These are phyloP conservation scores for Propithecus coquereli DNA, from an alignment of 2,113 vertebrate genomes.

Conservation along the genomic window DNA sequence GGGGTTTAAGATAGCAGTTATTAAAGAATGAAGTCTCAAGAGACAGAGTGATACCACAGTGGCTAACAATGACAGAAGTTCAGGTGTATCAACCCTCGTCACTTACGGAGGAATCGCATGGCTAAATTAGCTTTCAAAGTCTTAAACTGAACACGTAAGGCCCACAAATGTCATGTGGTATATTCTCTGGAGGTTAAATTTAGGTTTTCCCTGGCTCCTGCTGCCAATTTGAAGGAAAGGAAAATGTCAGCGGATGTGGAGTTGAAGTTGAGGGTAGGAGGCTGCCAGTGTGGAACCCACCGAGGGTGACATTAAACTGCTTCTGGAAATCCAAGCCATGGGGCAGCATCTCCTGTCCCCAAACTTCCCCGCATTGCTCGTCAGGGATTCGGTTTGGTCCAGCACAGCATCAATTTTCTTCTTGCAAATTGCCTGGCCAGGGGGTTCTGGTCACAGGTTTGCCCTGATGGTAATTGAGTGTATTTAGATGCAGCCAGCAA, in stretches of 20 bases:
- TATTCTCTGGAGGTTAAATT: conserved; percentile 86
- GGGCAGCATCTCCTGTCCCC: conserved; percentile 69
- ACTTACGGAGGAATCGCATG: conserved; percentile 73
- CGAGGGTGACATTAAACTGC: conserved; percentile 74
- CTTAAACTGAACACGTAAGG: conserved; percentile 81
- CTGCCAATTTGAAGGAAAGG: conserved; percentile 83
- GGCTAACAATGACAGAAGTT: conserved; percentile 81
- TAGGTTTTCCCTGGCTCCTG: conserved; percentile 76
- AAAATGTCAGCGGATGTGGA: conserved; percentile 80
- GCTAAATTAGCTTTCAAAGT: conserved; percentile 87
- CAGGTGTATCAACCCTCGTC: conserved; percentile 77
- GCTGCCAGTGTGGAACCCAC: conserved; percentile 74
- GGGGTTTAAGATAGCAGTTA: conserved; percentile 77
- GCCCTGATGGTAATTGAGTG: conserved; percentile 65
- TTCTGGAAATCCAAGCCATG: conserved; percentile 66
- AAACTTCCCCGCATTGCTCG: conserved; percentile 59
- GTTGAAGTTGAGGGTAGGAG: conserved; percentile 73
- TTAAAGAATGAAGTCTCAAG: conserved; percentile 75
- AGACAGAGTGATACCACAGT: conserved; percentile 71
- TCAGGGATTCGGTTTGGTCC: conserved; percentile 75
- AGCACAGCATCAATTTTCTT: conserved; percentile 75
- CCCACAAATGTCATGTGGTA: conserved; percentile 80
- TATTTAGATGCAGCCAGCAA: conserved; percentile 24
- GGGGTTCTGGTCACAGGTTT: conserved; percentile 62
- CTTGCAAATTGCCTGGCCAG: conserved; percentile 76